Evolutionary conservation across 2,113 vertebrate species (phyloP).

Genomic region (Spilogale gracilis): DNA sequence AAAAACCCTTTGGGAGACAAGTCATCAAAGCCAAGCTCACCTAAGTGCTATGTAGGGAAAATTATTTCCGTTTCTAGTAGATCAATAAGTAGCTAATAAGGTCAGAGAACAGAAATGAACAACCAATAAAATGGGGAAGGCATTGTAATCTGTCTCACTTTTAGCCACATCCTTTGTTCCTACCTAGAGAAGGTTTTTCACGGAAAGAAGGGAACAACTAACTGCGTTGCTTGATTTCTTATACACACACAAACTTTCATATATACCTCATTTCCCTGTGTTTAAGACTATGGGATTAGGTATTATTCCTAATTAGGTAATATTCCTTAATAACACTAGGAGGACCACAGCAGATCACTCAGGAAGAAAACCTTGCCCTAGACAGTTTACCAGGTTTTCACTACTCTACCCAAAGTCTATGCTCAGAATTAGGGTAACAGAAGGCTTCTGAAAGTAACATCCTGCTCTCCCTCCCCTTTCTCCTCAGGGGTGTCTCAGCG

Average conservation of each 20-base stretch:
- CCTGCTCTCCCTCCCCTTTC: neutral
- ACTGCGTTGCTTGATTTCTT: neutral
- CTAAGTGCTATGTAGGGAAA: conserved; percentile 45
- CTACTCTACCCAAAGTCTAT: conserved; percentile 61
- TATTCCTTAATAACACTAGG: neutral
- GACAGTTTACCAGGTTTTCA: conserved; percentile 44
- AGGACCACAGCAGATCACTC: neutral
- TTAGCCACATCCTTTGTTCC: conserved; percentile 55
- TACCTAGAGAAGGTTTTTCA: conserved; percentile 62
- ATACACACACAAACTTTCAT: neutral
- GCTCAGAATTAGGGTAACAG: conserved; percentile 46
- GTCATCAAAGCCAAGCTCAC: conserved; percentile 32
- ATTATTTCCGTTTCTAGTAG: conserved; percentile 69
- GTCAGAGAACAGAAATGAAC: conserved; percentile 80
- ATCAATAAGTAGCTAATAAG: conserved; percentile 69
- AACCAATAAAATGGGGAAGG: conserved; percentile 75
- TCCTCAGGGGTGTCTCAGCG: neutral
- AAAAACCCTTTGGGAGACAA: neutral
- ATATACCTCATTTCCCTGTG: neutral
- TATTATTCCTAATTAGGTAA: too few species aligned
- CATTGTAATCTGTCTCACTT: conserved; percentile 56
- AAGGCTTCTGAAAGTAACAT: conserved; percentile 33
- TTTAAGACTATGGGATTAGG: neutral
- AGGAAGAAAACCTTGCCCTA: neutral
- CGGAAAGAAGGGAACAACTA: neutral